phyloP scores from a whole-genome alignment of 2,888 invertebrate species.

The Gonocerus acuteangulatus region DNA sequence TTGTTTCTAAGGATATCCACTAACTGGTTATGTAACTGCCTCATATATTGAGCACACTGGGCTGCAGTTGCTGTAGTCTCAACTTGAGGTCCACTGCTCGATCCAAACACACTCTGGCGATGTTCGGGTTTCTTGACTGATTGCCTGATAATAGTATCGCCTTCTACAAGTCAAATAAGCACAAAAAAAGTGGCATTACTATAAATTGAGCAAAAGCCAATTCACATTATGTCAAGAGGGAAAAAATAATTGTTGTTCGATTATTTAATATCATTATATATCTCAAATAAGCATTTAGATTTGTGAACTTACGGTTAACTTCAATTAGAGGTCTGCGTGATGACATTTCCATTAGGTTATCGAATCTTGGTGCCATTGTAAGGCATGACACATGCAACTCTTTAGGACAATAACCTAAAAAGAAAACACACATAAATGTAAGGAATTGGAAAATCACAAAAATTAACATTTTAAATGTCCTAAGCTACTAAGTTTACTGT shows the following conservation, averaged over 20 bases:
- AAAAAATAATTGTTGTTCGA: too few relatives aligned
- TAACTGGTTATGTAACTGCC: conserved; percentile 42
- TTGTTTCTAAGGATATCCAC: conserved; percentile 37
- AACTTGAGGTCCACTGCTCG: conserved; percentile 36
- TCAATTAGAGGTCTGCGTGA: conserved; percentile 62
- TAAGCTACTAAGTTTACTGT: too few relatives aligned
- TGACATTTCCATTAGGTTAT: conserved; percentile 51
- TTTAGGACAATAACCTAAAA: conserved; percentile 64
- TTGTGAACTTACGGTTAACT: conserved; percentile 44
- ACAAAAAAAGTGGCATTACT: too few relatives aligned
- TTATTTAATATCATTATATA: too few relatives aligned
- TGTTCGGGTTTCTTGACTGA: conserved; percentile 22
- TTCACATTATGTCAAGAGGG: too few relatives aligned
- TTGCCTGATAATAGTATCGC: background rate
- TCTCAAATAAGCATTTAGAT: too few relatives aligned
- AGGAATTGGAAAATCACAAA: too few relatives aligned
- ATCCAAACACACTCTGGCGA: conserved; percentile 31
- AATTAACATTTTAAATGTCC: too few relatives aligned
- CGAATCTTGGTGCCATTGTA: conserved; percentile 65
- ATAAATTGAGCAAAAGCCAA: too few relatives aligned
- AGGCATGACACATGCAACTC: conserved; percentile 86
- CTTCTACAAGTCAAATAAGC: background rate
- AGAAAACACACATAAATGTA: conserved; percentile 6
- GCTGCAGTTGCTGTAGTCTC: conserved; percentile 37
- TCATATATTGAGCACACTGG: conserved; percentile 44